phyloP scores from a whole-genome alignment of 2,797 vertebrate species.

The Anguilla pacifica region DNA sequence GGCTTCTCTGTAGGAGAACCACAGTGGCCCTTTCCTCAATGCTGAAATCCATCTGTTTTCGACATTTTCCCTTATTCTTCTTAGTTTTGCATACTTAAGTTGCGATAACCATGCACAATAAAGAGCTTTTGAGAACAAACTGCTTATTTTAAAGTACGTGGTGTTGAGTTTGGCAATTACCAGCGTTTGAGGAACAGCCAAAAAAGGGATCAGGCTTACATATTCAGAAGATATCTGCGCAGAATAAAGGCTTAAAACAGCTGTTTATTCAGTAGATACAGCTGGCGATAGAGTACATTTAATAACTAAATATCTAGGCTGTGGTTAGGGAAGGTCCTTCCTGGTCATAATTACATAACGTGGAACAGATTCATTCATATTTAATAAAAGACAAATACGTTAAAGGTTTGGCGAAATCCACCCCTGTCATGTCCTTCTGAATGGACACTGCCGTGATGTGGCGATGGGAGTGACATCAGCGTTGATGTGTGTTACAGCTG shows the following conservation, averaged over 20 bases:
- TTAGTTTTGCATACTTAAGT: not conserved
- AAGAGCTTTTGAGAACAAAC: conserved; percentile 16
- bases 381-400: not conserved
- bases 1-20: conserved; percentile 4
- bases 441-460: not conserved
- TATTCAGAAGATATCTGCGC: not conserved
- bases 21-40: not conserved
- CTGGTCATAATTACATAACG: not conserved
- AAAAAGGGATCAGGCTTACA: not conserved
- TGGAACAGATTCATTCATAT: not conserved
- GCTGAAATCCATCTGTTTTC: conserved; percentile 24
- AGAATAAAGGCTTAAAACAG: not conserved
- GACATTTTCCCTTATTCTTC: not conserved
- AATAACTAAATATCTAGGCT: not conserved
- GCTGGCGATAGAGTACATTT: not conserved
- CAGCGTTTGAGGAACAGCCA: not conserved
- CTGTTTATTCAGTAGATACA: not conserved
- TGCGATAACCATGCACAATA: conserved; percentile 10
- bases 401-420: not conserved
- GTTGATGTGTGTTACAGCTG: not conserved
- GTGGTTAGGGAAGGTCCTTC: not conserved
- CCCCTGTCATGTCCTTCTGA: not conserved
- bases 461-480: not conserved
- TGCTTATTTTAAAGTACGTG: not conserved
- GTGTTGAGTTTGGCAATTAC: not conserved